Conservation (phyloP, 2,113 vertebrate species). For the Trachemys scripta region DNA sequence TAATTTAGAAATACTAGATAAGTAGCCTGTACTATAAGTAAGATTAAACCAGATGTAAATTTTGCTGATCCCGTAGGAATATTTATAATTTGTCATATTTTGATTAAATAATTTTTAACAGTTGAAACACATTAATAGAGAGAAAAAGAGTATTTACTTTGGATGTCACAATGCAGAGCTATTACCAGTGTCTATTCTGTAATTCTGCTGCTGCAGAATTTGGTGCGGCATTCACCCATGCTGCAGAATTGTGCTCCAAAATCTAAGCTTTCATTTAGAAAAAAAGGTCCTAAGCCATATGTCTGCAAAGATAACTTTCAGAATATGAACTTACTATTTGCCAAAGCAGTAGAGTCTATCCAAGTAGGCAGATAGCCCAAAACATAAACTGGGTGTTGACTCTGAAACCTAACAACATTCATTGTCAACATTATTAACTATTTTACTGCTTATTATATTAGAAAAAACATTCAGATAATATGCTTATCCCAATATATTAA, state of each 20-base stretch:
- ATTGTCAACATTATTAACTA: neutral
- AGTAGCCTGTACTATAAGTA: neutral
- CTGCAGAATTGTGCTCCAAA: neutral
- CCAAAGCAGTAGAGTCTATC: neutral
- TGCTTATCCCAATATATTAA: neutral
- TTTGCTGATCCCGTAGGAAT: neutral
- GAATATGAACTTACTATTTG: neutral
- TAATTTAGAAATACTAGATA: neutral
- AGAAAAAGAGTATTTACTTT: constrained; percentile 11
- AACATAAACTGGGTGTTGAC: neutral
- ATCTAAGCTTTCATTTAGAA: neutral
- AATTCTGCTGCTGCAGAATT: neutral
- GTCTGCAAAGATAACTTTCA: neutral
- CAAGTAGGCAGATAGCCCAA: neutral
- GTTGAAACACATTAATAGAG: neutral
- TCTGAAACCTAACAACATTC: neutral
- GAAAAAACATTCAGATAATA: neutral
- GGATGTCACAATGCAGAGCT: neutral
- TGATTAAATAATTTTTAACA: neutral
- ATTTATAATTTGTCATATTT: neutral
- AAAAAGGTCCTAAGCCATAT: neutral
- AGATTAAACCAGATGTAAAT: neutral
- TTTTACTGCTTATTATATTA: neutral
- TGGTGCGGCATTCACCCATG: neutral
- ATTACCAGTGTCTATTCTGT: neutral